A percentile compares a stretch with the other conserved stretches of the same genome.
phyloP scores from a whole-genome alignment of 1,140 invertebrate species.

The Triops cancriformis region DNA sequence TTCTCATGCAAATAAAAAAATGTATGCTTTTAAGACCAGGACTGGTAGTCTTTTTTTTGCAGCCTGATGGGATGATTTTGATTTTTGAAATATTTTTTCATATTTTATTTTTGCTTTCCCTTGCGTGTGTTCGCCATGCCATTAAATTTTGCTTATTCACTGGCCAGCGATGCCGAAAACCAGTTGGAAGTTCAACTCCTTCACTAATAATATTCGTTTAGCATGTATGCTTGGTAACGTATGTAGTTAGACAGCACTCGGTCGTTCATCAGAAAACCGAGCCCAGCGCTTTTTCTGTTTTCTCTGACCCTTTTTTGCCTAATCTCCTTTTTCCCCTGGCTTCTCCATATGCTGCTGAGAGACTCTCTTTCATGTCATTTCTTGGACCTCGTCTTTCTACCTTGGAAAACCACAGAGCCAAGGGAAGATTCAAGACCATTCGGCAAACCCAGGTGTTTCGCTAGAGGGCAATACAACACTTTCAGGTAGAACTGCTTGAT shows the following conservation, averaged over 20 bases:
- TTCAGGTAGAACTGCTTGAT: neutral
- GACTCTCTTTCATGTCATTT: neutral
- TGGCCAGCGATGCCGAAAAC: neutral
- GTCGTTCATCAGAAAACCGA: neutral
- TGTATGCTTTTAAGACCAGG: neutral
- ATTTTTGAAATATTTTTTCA: neutral
- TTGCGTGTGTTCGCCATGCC: neutral
- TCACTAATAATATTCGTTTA: neutral
- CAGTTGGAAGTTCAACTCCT: neutral
- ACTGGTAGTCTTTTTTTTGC: neutral
- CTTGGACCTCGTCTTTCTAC: neutral
- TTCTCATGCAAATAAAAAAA: neutral
- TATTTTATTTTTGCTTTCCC: neutral
- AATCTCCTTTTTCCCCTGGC: neutral
- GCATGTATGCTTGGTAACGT: neutral
- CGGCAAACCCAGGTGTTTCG: constrained; percentile 7
- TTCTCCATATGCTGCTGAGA: neutral
- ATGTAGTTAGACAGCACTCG: neutral
- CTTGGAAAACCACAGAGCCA: neutral
- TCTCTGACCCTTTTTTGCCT: neutral
- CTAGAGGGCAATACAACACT: neutral
- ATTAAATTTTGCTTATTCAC: neutral
- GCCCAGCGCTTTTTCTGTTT: neutral
- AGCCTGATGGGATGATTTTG: neutral
- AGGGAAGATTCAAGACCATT: neutral